Evolutionary conservation across 2,113 vertebrate species (phyloP), one percentile per base, ranked within the genome.

Genomic region (Climacteris rufus): DNA sequence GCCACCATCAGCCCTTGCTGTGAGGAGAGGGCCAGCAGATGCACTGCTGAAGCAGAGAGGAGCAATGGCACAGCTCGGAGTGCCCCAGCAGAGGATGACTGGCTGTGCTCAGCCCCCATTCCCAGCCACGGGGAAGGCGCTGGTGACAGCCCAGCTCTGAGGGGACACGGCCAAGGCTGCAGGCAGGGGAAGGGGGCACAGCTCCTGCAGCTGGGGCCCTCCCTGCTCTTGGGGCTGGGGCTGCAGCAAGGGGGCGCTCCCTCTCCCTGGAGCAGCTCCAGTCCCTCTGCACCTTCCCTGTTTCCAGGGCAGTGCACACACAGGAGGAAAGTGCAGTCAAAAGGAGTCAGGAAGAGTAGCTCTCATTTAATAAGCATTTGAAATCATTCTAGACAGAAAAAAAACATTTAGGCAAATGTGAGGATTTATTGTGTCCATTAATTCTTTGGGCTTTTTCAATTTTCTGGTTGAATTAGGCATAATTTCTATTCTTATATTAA

Each of bases 101-200:
- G 7, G 10, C 31, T 40, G 24, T 50, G 69, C 44, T 24, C 57
- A 56, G 59, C 69, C 68, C 18, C 72, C 17, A 2, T 35, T 49
- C 68, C 50, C 16, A 59, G 65, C 53, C 40, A 53, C 19, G 59
- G n/a, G 64, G 37, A 14, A 21, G 1, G 0, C 0, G 3, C 68
- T 65, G 47, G 53, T 81, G 64, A 12, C 69, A 77, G 74, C 24
- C 28, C 15, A 5, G 31, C 56, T 71, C 40, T 20, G 35, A 0
- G 0, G 64, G 50, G 76, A 24, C 53, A 5, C 1, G 27, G 14
- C 24, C 3, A 0, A 66, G 78, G 69, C 33, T n/a, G 68, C 42
- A 50, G 59, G n/a, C 53, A 68, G 53, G 33, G 33, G 44, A 85
- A 39, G 44, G 53, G 52, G 33, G 18, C 52, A 21, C 28, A 24